Evolutionary conservation across 2,113 vertebrate species (phyloP), one percentile per base, ranked within the genome.

Genomic region (Zapornia atra): DNA sequence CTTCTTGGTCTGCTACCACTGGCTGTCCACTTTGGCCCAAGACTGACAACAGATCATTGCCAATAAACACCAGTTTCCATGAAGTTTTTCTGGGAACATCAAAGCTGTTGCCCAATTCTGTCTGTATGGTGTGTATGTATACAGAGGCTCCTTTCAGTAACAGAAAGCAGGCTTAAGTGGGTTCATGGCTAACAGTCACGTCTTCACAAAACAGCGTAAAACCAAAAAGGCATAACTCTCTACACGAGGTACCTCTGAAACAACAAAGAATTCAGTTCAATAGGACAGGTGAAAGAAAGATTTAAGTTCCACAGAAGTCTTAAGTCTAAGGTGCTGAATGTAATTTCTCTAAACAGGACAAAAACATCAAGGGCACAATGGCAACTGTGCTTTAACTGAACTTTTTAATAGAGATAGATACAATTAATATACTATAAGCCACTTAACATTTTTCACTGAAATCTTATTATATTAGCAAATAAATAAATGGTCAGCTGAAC

Each of bases 391-490:
- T 95, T 88, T 59, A 70, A 68, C 12, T 29, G 24, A 88, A n/a
- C 10, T 50, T 95, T 97, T 95, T 96, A 96, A 95, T 97, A 46
- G 50, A 29, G 86, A 60, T 60, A 40, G 57, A 76, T 82, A 90
- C 12, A 92, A 81, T 54, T 64, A 86, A 84, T 28, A 82, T 11
- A 71, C 7, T 68, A 14, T 31, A 68, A 31, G 48, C 53, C 51
- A 86, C 31, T 70, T 89, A 83, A 87, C 64, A 75, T n/a, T 66
- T 84, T 76, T 44, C 66, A 82, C 15, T 33, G 63, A 59, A 91
- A 89, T 77, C 29, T 80, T 80, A 75, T 36, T 73, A 91, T 22
- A 31, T 88, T 25, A 71, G 8, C 38, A 50, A 97, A 90, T 95
- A 96, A 97, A 96, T 93, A 88, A 92, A 83, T 10, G 10, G 59